These are phyloP conservation scores for Lytechinus pictus DNA, from an alignment of 35 echinoderm and acorn worm genomes.

Conservation along the genomic window DNA sequence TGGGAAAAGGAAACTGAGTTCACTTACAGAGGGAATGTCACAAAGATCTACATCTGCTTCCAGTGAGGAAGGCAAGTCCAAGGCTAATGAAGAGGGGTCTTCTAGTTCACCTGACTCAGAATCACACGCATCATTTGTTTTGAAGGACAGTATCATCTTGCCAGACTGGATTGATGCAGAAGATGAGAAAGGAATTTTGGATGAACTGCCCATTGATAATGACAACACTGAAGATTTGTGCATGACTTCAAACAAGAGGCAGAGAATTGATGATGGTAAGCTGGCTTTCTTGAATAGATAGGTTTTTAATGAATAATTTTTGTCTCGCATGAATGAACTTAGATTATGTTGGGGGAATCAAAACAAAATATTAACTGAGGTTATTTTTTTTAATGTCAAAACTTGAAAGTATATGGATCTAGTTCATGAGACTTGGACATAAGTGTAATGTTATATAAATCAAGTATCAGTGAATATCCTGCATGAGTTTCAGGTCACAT, in stretches of 20 bases:
- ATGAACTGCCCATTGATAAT: slow-evolving; percentile 39
- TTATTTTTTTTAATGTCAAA: too few relatives aligned
- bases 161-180: slow-evolving; percentile 29
- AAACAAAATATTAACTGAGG: too few relatives aligned
- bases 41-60: not conserved
- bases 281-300: not conserved
- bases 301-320: too few relatives aligned
- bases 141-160: slow-evolving; percentile 28
- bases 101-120: not conserved
- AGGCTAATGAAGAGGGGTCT: not conserved
- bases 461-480: too few relatives aligned
- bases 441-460: too few relatives aligned
- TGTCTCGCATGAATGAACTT: too few relatives aligned
- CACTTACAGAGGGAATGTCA: not conserved
- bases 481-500: too few relatives aligned
- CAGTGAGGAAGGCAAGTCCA: not conserved
- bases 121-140: not conserved
- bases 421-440: too few relatives aligned
- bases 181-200: slow-evolving; percentile 33
- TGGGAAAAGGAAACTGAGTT: not conserved
- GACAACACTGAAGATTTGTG: slow-evolving; percentile 44
- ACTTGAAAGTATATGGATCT: too few relatives aligned
- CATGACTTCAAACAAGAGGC: not conserved
- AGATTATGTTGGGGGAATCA: too few relatives aligned
- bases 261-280: slow-evolving; percentile 33